Conservation (phyloP, 2,797 vertebrate species). For the Ficedula albicollis region DNA sequence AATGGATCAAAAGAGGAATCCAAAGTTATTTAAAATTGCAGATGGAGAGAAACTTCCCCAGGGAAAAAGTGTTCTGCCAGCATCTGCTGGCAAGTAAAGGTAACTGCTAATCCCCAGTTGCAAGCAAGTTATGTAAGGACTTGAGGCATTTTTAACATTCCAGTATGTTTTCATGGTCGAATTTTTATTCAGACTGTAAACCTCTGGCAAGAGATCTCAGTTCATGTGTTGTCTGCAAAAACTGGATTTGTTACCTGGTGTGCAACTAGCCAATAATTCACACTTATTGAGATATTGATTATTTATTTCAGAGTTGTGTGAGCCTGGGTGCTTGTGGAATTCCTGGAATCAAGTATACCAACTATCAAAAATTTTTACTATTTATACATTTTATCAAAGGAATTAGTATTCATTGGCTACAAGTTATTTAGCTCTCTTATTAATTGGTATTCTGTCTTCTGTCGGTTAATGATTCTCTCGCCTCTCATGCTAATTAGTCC, state of each 20-base stretch:
- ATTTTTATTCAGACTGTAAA: conserved; percentile 9
- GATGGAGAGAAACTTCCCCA: conserved; percentile 21
- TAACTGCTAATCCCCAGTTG: conserved; percentile 39
- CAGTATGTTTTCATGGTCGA: not conserved
- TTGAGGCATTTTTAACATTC: not conserved
- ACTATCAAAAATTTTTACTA: not conserved
- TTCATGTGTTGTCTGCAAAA: not conserved
- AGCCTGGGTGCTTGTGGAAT: not conserved
- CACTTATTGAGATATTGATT: not conserved
- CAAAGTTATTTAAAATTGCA: conserved; percentile 16
- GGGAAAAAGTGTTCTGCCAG: conserved; percentile 59
- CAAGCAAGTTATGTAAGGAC: not conserved
- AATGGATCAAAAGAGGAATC: conserved; percentile 9
- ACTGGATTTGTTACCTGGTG: not conserved
- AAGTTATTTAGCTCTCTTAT: not conserved
- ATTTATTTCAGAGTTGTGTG: not conserved
- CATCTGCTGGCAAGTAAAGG: conserved; percentile 25
- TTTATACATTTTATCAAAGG: not conserved
- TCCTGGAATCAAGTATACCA: not conserved
- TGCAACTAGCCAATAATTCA: not conserved
- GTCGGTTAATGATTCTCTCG: not conserved
- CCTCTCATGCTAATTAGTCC: not conserved
- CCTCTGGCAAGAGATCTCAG: not conserved
- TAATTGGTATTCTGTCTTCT: not conserved
- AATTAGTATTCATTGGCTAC: not conserved